Evolutionary conservation across 2,797 vertebrate species (phyloP).

Genomic region (Hylomyscus alleni): DNA sequence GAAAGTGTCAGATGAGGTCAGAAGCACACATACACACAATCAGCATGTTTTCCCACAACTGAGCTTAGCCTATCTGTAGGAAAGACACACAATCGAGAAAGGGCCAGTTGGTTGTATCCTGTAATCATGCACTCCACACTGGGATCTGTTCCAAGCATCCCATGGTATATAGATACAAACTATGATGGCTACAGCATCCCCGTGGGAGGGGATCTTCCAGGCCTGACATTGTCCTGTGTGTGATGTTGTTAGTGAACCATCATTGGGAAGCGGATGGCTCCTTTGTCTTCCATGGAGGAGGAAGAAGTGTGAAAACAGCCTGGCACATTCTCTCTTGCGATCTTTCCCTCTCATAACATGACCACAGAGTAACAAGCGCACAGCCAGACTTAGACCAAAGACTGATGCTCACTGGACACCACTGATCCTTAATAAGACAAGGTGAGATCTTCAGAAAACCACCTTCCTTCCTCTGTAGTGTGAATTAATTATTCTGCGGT

Average conservation of each 20-base stretch:
- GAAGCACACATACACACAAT: not conserved
- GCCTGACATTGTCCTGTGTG: not conserved
- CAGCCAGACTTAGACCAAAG: not conserved
- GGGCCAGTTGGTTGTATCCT: not conserved
- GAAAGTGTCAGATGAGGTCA: conserved; percentile 8
- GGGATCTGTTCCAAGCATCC: not conserved
- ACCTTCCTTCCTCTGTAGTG: not conserved
- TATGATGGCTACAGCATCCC: not conserved
- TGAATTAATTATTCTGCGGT: not conserved
- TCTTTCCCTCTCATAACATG: not conserved
- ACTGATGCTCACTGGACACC: not conserved
- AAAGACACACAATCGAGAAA: not conserved
- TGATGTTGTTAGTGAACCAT: too few species aligned
- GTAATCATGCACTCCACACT: not conserved
- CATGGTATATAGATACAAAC: not conserved
- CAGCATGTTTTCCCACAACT: not conserved
- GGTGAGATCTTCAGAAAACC: not conserved
- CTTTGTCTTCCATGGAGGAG: not conserved
- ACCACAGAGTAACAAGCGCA: not conserved
- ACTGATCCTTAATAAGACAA: not conserved
- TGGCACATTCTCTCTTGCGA: not conserved
- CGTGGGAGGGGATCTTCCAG: not conserved
- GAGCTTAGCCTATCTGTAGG: not conserved
- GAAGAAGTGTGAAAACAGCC: not conserved
- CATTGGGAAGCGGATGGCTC: not conserved